phyloP scores from a whole-genome alignment of 1,140 invertebrate genomes.

The Caenorhabditis briggsae region DNA sequence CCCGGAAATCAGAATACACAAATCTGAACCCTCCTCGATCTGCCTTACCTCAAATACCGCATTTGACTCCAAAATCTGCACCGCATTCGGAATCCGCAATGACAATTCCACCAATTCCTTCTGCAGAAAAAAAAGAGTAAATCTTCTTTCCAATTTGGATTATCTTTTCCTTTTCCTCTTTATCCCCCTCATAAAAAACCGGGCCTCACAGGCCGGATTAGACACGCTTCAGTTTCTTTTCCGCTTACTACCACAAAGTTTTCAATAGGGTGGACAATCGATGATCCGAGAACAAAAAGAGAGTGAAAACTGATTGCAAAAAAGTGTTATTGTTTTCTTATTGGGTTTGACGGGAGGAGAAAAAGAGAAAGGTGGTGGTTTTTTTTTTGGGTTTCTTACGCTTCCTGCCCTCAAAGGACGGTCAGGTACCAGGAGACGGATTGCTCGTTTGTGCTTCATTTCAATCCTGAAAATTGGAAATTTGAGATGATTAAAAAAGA shows the following conservation, averaged over 20 bases:
- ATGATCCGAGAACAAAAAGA: slow-evolving; percentile 1
- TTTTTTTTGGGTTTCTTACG: background rate
- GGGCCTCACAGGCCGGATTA: slow-evolving; percentile 21
- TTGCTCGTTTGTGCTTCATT: slow-evolving; percentile 57
- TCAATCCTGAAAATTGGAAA: background rate
- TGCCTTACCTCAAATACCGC: slow-evolving; percentile 57
- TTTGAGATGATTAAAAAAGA: background rate
- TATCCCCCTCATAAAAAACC: background rate
- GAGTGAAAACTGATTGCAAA: slow-evolving; percentile 15
- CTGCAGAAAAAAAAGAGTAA: background rate
- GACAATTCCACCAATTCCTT: slow-evolving; percentile 57
- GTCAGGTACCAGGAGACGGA: slow-evolving; percentile 53
- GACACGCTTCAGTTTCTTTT: slow-evolving; percentile 33
- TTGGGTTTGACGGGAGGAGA: background rate
- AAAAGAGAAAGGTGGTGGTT: slow-evolving; percentile 11
- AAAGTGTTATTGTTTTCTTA: background rate
- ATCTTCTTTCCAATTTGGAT: slow-evolving; percentile 10
- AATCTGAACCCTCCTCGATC: background rate
- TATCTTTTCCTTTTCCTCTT: background rate
- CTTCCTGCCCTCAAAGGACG: slow-evolving; percentile 52
- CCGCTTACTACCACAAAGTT: slow-evolving; percentile 1
- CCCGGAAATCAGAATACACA: no score
- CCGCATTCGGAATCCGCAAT: slow-evolving; percentile 43
- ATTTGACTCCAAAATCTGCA: slow-evolving; percentile 39
- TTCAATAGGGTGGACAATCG: background rate